These are phyloP conservation scores for Archaeoteleia sp. DNA, from an alignment of 2,888 invertebrate species.

Conservation along the genomic window DNA sequence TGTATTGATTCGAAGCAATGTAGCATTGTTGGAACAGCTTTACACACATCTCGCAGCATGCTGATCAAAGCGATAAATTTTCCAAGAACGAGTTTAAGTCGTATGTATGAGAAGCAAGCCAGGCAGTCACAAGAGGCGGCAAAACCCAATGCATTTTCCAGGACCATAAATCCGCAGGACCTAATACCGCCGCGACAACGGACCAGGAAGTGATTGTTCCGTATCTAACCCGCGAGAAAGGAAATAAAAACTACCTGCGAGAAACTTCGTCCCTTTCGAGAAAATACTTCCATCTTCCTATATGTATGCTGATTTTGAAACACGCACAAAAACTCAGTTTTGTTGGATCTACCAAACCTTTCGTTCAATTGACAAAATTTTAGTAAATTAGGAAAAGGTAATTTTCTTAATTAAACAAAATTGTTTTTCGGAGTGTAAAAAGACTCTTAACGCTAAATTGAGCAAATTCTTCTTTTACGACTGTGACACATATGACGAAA, in stretches of 20 bases:
- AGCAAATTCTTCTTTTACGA: no score
- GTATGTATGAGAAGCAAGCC: slow-evolving; percentile 18
- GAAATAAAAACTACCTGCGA: neutral
- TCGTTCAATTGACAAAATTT: no score
- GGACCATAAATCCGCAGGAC: slow-evolving; percentile 42
- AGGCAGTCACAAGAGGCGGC: neutral
- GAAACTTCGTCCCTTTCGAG: no score
- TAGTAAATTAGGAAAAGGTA: no score
- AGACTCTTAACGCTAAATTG: no score
- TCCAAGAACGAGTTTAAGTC: slow-evolving; percentile 25
- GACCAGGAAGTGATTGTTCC: slow-evolving; percentile 10
- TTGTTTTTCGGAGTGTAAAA: no score
- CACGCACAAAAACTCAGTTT: no score
- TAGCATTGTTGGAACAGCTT: slow-evolving; percentile 34
- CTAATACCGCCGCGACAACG: slow-evolving; percentile 45
- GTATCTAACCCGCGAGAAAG: slow-evolving; percentile 5
- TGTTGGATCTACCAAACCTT: no score
- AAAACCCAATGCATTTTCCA: slow-evolving; percentile 36
- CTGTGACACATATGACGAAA: no score
- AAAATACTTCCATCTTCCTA: no score
- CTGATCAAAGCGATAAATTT: slow-evolving; percentile 48
- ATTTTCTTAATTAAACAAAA: no score
- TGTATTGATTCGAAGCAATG: slow-evolving; percentile 24
- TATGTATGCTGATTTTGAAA: no score
- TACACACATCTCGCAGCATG: slow-evolving; percentile 10